phyloP scores from a whole-genome alignment of 2,888 invertebrate species.

The Drosophila diplacantha region DNA sequence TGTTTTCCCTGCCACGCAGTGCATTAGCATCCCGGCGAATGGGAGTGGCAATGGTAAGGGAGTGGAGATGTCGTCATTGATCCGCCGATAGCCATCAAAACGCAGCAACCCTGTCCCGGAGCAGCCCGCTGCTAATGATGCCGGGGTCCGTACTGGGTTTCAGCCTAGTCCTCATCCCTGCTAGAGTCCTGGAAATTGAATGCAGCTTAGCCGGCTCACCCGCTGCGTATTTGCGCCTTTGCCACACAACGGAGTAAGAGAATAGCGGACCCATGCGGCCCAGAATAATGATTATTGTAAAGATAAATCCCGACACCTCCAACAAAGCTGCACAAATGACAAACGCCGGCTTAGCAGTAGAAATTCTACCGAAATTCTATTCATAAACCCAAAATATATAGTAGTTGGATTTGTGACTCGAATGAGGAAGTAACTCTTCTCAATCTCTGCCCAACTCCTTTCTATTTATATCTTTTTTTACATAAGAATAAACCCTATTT shows the following conservation, averaged over 20 bases:
- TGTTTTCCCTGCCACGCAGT: slow-evolving; percentile 54
- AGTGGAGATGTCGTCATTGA: slow-evolving; percentile 64
- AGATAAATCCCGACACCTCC: slow-evolving; percentile 78
- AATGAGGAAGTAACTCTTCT: not conserved
- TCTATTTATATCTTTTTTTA: too few relatives aligned
- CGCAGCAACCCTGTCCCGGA: slow-evolving; percentile 57
- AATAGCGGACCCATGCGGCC: slow-evolving; percentile 37
- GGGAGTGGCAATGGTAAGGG: slow-evolving; percentile 1
- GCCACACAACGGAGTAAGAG: slow-evolving; percentile 35
- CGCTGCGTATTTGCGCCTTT: slow-evolving; percentile 69
- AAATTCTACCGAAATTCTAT: slow-evolving; percentile 4
- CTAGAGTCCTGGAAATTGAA: slow-evolving; percentile 44
- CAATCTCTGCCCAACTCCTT: not conserved
- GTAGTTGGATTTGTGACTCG: not conserved
- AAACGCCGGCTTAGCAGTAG: slow-evolving; percentile 59
- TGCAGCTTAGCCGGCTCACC: slow-evolving; percentile 68
- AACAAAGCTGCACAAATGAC: slow-evolving; percentile 75
- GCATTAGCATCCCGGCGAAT: slow-evolving; percentile 59
- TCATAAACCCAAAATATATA: slow-evolving; percentile 6
- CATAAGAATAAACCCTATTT: too few relatives aligned
- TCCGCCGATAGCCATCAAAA: slow-evolving; percentile 65
- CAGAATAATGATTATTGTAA: slow-evolving; percentile 72
- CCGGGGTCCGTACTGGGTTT: slow-evolving; percentile 29
- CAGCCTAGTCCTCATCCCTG: slow-evolving; percentile 26
- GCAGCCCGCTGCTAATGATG: slow-evolving; percentile 60